Base-by-base conservation (phyloP, 2,797 vertebrate genomes). In the Anguilla megastoma region DNA sequence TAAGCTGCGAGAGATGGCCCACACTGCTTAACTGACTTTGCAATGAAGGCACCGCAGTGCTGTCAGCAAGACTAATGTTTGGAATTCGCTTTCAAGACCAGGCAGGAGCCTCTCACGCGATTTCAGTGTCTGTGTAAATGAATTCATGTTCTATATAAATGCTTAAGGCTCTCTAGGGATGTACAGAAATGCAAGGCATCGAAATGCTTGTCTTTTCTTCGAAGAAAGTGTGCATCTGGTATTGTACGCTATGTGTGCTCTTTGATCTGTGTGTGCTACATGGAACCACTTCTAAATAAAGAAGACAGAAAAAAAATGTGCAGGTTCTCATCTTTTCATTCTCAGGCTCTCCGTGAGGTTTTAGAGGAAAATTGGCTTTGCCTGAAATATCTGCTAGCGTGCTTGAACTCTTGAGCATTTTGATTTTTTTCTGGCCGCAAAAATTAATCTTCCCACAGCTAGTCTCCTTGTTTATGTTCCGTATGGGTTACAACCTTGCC, bases 1-100 rank as follows among this genome's bases (percentile, higher is more conserved):
- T 86, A 86, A 76, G 84, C 87, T 30, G 6, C 58, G 63, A 87
- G 85, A 88, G 85, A 86, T n/a, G 87, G 76, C 84, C 74, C 14
- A 21, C 3, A 5, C 4, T 6, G 21, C 76, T 48, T 24, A 48
- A n/a, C 74, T 6, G 76, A 24, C 76, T 80, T 80, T n/a, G 45
- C 18, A 24, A 50, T 80, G 36, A 18, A 80, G 41, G 45, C 76
- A 24, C 36, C n/a, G 36, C 76, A 48, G 76, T 9, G 45, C 54
- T 85, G 21, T 36, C 27, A 18, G 33, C 6, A 33, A 54, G 45
- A 33, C 86, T 27, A 16, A 60, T 33, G 54, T 80, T 76, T 76
- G 3, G 16, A 86, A 83, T 84, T 52, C 50, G 56, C 82, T 84
- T 18, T 56, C 10, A 84, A 84, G 24, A 8, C n/a, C 48, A 84